Percentiles rank a stretch among this genome's conserved stretches.
Conservation (phyloP, 2,888 invertebrate species). For the Drosophila falleni region DNA sequence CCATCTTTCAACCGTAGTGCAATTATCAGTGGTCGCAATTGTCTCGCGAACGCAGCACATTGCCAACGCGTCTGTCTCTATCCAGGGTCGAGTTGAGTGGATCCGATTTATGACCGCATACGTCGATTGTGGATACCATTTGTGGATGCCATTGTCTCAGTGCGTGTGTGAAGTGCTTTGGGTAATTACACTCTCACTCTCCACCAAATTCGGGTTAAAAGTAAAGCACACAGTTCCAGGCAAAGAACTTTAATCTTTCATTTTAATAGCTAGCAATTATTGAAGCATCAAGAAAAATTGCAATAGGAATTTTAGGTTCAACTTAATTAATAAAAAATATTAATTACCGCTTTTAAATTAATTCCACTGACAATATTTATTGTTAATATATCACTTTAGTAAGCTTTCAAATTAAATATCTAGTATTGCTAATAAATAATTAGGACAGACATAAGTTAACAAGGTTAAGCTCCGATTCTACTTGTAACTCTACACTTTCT, state of each 20-base stretch:
- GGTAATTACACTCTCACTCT: background rate
- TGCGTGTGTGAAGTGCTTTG: slow-evolving; percentile 9
- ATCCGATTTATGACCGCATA: background rate
- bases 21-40: slow-evolving; percentile 48
- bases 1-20: slow-evolving; percentile 34
- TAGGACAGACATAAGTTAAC: no score
- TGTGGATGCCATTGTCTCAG: slow-evolving; percentile 1
- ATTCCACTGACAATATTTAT: no score
- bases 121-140: background rate
- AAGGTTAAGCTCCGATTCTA: no score
- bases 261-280: background rate
- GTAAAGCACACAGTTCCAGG: background rate
- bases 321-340: background rate
- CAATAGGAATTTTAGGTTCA: background rate
- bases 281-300: background rate
- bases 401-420: no score
- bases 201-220: background rate
- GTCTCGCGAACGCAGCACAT: slow-evolving; percentile 41
- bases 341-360: no score
- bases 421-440: no score
- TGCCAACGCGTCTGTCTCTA: slow-evolving; percentile 14
- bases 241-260: background rate
- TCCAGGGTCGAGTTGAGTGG: slow-evolving; percentile 5
- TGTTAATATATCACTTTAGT: no score
- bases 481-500: background rate